Percentiles rank a stretch among this genome's conserved stretches.
These are phyloP conservation scores for Cebus imitator DNA, from an alignment of 2,113 vertebrate genomes.

Conservation along the genomic window DNA sequence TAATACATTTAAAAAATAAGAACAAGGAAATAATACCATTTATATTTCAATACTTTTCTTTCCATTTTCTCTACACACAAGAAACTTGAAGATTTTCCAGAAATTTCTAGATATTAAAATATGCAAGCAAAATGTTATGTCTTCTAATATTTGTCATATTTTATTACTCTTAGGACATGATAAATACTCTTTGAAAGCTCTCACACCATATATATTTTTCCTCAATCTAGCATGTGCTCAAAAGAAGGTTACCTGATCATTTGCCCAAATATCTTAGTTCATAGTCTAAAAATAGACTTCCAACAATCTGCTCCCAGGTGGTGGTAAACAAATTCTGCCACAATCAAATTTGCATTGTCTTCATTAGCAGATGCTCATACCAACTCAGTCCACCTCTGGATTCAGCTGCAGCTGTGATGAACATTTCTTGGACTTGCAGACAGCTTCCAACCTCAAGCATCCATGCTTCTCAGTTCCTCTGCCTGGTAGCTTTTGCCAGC, in stretches of 20 bases:
- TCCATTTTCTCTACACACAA: not conserved
- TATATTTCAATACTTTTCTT: slow-evolving; percentile 17
- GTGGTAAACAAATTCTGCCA: not conserved
- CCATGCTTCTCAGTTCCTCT: not conserved
- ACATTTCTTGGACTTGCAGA: not conserved
- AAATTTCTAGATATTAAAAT: slow-evolving; percentile 25
- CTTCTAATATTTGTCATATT: slow-evolving; percentile 11
- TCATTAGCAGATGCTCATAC: not conserved
- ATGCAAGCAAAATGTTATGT: not conserved
- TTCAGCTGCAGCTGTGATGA: not conserved
- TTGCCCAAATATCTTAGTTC: slow-evolving; percentile 20
- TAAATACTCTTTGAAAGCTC: not conserved
- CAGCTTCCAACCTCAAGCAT: not conserved
- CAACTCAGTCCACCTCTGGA: not conserved
- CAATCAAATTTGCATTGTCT: not conserved
- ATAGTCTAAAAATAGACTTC: not conserved
- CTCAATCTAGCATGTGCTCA: not conserved
- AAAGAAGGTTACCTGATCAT: not conserved
- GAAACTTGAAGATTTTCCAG: slow-evolving; percentile 26
- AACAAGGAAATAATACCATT: not conserved
- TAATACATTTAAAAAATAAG: slow-evolving; percentile 34
- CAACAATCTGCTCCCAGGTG: not conserved
- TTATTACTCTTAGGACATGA: slow-evolving; percentile 5
- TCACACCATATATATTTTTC: not conserved
- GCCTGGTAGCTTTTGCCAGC: not conserved